Evolutionary conservation across 1,140 invertebrate species (phyloP).

Genomic region (Zelostemma sp.): DNA sequence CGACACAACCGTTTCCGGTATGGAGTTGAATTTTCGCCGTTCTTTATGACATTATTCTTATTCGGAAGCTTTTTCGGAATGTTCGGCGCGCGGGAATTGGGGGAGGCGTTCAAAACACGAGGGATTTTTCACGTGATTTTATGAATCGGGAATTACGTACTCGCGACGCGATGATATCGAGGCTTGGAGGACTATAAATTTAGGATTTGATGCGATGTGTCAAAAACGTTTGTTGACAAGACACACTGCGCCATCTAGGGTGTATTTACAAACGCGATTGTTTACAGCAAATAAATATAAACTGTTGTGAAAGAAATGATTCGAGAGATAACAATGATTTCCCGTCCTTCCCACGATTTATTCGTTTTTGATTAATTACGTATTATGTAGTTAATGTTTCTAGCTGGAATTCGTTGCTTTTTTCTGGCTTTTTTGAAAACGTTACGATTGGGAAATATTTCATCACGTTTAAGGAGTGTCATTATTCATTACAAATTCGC

Average conservation of each 20-base stretch:
- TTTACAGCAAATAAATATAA: no score
- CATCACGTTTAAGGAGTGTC: no score
- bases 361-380: no score
- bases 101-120: background rate
- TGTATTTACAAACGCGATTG: slow-evolving; percentile 30
- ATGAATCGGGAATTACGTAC: background rate
- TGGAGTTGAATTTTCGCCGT: slow-evolving; percentile 50
- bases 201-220: slow-evolving; percentile 45
- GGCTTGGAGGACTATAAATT: background rate
- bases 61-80: background rate
- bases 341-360: no score
- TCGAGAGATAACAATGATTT: no score
- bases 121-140: background rate
- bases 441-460: no score
- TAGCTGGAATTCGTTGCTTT: no score
- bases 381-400: no score
- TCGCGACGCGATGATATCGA: background rate
- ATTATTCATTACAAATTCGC: no score
- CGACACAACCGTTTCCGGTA: slow-evolving; percentile 43
- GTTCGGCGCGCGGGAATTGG: background rate
- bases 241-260: slow-evolving; percentile 25
- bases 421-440: no score
- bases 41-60: slow-evolving; percentile 40
- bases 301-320: no score
- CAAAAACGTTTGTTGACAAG: slow-evolving; percentile 44